Conservation (phyloP, 1,140 invertebrate genomes). For the Zaprionus kolodkinae region DNA sequence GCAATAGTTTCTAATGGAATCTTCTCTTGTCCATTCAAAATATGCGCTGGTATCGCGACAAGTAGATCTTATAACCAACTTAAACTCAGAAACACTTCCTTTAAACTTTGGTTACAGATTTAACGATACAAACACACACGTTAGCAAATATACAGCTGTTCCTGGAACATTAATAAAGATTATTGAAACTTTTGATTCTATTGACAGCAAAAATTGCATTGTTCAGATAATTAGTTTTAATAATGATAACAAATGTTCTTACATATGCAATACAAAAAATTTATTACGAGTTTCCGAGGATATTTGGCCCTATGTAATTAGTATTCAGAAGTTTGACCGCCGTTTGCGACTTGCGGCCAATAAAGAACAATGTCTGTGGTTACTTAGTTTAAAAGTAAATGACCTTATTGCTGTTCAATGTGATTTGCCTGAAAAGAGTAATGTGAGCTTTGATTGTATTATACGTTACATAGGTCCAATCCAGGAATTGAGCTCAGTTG, state of each 20-base stretch:
- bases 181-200: constrained; percentile 25
- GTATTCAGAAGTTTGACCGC: constrained; percentile 84
- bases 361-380: constrained; percentile 82
- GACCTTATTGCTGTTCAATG: constrained; percentile 78
- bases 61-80: constrained; percentile 24
- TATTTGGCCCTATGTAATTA: constrained; percentile 85
- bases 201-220: constrained; percentile 41
- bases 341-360: constrained; percentile 85
- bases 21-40: constrained; percentile 23
- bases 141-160: constrained; percentile 24
- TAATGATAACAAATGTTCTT: constrained; percentile 48
- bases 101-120: constrained; percentile 14
- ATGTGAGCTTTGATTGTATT: constrained; percentile 58
- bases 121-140: neutral
- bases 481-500: constrained; percentile 85
- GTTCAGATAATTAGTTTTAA: constrained; percentile 57
- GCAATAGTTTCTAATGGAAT: constrained; percentile 43
- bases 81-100: neutral
- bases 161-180: constrained; percentile 59
- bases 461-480: constrained; percentile 86
- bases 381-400: constrained; percentile 76
- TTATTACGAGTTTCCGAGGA: constrained; percentile 53
- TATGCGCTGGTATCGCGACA: constrained; percentile 44
- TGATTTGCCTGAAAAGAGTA: constrained; percentile 68
- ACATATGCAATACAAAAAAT: constrained; percentile 45